Evolutionary conservation across 2,888 invertebrate species (phyloP).

Genomic region (Troilus luridus): DNA sequence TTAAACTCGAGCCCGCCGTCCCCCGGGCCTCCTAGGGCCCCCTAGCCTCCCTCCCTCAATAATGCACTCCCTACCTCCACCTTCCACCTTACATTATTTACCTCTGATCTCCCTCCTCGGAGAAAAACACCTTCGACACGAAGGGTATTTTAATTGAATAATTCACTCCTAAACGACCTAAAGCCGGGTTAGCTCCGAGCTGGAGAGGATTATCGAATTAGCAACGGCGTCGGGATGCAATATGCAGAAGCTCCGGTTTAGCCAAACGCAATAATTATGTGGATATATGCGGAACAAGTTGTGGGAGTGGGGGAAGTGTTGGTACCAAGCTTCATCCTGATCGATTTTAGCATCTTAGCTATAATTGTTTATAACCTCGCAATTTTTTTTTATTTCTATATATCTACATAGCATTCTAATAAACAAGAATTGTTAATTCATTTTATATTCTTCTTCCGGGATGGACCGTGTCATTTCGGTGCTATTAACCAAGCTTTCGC

Average conservation of each 20-base stretch:
- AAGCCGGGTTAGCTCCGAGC: neutral
- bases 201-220: conserved; percentile 13
- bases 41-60: conserved; percentile 32
- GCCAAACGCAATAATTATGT: neutral
- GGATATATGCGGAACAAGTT: neutral
- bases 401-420: too few relatives aligned
- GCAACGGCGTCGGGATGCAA: neutral
- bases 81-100: conserved; percentile 27
- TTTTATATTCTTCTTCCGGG: too few relatives aligned
- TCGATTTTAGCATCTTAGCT: too few relatives aligned
- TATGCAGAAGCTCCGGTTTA: neutral
- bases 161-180: conserved; percentile 21
- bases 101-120: conserved; percentile 28
- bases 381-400: too few relatives aligned
- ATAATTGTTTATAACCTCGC: too few relatives aligned
- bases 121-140: conserved; percentile 38
- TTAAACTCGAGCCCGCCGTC: conserved; percentile 49
- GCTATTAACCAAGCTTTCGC: too few relatives aligned
- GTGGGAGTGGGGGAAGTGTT: neutral
- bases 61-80: conserved; percentile 31
- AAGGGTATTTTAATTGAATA: conserved; percentile 42
- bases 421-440: too few relatives aligned
- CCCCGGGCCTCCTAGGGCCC: neutral
- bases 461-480: too few relatives aligned
- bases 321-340: neutral